These are phyloP conservation scores for Trichomalopsis sarcophagae DNA, from an alignment of 1,140 invertebrate genomes.

Conservation along the genomic window DNA sequence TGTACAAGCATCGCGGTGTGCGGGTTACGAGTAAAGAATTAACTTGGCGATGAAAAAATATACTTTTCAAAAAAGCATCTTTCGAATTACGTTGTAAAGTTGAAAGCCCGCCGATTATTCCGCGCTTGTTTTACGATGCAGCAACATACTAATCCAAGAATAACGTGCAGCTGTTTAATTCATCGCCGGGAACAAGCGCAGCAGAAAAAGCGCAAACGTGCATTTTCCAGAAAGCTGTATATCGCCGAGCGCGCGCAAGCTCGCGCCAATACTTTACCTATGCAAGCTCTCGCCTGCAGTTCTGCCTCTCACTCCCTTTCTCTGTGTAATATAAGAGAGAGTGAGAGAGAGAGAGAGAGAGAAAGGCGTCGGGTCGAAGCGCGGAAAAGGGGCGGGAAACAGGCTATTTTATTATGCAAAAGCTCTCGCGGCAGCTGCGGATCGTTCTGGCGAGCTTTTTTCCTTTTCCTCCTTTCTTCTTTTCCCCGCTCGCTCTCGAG, in stretches of 20 bases:
- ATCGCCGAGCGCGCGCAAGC: neutral
- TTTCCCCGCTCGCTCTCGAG: conserved; percentile 7
- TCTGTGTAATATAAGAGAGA: conserved; percentile 15
- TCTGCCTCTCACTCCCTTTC: neutral
- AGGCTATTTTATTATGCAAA: conserved; percentile 76
- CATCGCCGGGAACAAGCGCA: neutral
- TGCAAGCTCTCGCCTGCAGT: conserved; percentile 2
- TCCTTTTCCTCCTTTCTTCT: neutral
- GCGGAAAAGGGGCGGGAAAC: conserved; percentile 54
- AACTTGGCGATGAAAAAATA: too few species aligned
- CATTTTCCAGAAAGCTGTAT: neutral
- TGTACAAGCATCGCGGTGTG: neutral
- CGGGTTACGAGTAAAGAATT: too few species aligned
- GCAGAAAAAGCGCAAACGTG: neutral
- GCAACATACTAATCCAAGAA: neutral
- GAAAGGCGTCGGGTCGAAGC: conserved; percentile 26
- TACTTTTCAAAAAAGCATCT: too few species aligned
- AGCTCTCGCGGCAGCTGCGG: conserved; percentile 63
- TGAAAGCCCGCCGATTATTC: too few species aligned
- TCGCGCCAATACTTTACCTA: conserved; percentile 9
- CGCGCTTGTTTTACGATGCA: too few species aligned
- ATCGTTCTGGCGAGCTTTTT: neutral
- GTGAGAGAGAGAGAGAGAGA: conserved; percentile 7
- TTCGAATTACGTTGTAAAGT: too few species aligned
- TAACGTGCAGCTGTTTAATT: neutral